phyloP scores from a whole-genome alignment of 2,888 invertebrate genomes.

The Drosophila tripunctata region DNA sequence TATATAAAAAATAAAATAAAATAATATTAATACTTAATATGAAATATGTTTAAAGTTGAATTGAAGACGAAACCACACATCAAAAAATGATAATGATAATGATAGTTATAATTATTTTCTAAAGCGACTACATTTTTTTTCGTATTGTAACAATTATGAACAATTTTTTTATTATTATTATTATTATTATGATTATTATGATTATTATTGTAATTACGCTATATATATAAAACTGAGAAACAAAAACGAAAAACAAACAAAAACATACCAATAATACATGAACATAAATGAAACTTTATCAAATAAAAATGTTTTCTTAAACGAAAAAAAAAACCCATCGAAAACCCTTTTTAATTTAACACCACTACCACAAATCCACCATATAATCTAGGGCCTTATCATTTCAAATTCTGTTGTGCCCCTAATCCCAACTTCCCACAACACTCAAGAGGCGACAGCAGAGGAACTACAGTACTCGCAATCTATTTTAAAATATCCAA shows the following conservation, averaged over 20 bases:
- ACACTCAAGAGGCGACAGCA: conserved; percentile 24
- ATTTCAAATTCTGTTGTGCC: conserved; percentile 36
- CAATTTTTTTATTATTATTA: conserved; percentile 57
- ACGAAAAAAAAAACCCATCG: conserved; percentile 72
- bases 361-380: conserved; percentile 14
- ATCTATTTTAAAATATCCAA: conserved; percentile 32
- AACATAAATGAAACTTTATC: conserved; percentile 75
- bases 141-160: conserved; percentile 58
- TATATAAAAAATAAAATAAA: conserved; percentile 18
- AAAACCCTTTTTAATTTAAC: conserved; percentile 62
- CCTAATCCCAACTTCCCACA: not conserved
- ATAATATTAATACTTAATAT: no score
- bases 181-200: conserved; percentile 47
- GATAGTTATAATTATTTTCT: conserved; percentile 66
- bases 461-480: conserved; percentile 78
- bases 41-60: conserved; percentile 51
- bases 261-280: conserved; percentile 75
- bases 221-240: conserved; percentile 18
- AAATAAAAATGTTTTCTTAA: conserved; percentile 77
- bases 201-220: conserved; percentile 57
- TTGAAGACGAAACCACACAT: conserved; percentile 13
- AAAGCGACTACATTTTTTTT: conserved; percentile 53
- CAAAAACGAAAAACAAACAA: conserved; percentile 50
- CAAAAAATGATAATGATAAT: conserved; percentile 53
- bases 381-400: conserved; percentile 28